Percentiles rank a stretch among this genome's conserved stretches.
phyloP scores from a whole-genome alignment of 2,113 vertebrate species.

The Hylia prasina region DNA sequence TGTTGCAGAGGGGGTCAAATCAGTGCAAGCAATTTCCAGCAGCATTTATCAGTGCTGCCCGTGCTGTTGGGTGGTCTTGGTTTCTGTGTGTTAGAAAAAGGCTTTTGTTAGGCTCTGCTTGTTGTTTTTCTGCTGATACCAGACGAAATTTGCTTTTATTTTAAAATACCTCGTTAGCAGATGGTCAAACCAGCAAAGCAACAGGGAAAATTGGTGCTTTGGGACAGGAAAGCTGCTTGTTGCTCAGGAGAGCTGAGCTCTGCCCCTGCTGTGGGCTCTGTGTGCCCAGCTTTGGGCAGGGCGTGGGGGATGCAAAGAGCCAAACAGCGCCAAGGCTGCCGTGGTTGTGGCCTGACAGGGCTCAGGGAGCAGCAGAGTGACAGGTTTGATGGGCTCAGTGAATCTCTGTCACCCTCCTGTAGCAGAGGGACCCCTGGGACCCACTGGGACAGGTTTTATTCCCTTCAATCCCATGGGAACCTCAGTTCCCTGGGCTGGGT shows the following conservation, averaged over 20 bases:
- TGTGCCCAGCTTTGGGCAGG: background rate
- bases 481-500: background rate
- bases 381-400: accelerated
- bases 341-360: background rate
- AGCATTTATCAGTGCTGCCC: background rate
- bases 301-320: background rate
- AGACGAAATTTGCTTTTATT: background rate
- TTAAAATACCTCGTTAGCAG: background rate
- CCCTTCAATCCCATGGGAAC: background rate
- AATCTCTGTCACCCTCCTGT: background rate
- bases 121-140: background rate
- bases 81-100: background rate
- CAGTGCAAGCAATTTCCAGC: background rate
- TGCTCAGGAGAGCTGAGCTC: background rate
- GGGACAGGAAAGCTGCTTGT: background rate
- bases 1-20: background rate
- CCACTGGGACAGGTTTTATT: background rate
- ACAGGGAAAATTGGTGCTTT: background rate
- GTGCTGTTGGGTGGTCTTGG: conserved; percentile 4
- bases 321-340: accelerated
- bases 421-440: background rate
- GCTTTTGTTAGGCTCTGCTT: background rate
- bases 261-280: background rate
- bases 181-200: background rate
- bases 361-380: background rate